phyloP scores from a whole-genome alignment of 2,797 vertebrate species.

The Macroramphosus scolopax region DNA sequence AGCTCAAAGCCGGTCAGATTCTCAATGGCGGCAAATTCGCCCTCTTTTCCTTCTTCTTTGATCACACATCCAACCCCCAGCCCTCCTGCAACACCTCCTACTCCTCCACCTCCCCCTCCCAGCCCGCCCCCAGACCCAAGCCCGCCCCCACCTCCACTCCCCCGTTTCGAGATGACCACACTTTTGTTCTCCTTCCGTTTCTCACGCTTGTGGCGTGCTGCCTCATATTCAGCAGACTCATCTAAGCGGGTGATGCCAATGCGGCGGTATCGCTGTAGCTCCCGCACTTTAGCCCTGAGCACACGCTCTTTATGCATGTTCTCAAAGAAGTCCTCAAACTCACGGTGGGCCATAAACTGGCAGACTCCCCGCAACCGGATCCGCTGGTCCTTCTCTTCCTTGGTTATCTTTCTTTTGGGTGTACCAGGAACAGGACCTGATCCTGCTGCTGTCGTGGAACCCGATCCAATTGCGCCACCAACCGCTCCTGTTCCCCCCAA shows the following conservation, averaged over 20 bases:
- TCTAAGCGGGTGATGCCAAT: slow-evolving; percentile 93
- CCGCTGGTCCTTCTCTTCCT: slow-evolving; percentile 94
- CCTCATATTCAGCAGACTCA: slow-evolving; percentile 92
- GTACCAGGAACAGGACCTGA: slow-evolving; percentile 46
- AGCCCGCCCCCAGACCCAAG: slow-evolving; percentile 75
- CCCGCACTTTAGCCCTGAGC: slow-evolving; percentile 90
- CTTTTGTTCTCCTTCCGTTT: slow-evolving; percentile 93
- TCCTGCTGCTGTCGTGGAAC: slow-evolving; percentile 18
- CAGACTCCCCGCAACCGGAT: slow-evolving; percentile 87
- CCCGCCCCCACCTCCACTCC: slow-evolving; percentile 60
- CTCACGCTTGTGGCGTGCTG: slow-evolving; percentile 93
- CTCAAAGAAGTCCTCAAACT: slow-evolving; percentile 96
- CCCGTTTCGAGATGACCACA: slow-evolving; percentile 80
- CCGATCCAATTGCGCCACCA: slow-evolving; percentile 3
- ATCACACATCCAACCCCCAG: slow-evolving; percentile 66
- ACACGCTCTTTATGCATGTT: slow-evolving; percentile 93
- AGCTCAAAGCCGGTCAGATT: slow-evolving; percentile 92
- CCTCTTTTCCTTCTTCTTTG: slow-evolving; percentile 88
- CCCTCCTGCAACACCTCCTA: slow-evolving; percentile 50
- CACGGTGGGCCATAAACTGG: slow-evolving; percentile 95
- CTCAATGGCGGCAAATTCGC: slow-evolving; percentile 93
- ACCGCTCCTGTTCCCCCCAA: slow-evolving; percentile 22
- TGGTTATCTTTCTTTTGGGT: slow-evolving; percentile 88
- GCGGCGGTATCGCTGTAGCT: slow-evolving; percentile 93
- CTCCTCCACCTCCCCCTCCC: slow-evolving; percentile 46